These are phyloP conservation scores for Chelonoidis abingdonii DNA, from an alignment of 2,113 vertebrate genomes.

Conservation along the genomic window DNA sequence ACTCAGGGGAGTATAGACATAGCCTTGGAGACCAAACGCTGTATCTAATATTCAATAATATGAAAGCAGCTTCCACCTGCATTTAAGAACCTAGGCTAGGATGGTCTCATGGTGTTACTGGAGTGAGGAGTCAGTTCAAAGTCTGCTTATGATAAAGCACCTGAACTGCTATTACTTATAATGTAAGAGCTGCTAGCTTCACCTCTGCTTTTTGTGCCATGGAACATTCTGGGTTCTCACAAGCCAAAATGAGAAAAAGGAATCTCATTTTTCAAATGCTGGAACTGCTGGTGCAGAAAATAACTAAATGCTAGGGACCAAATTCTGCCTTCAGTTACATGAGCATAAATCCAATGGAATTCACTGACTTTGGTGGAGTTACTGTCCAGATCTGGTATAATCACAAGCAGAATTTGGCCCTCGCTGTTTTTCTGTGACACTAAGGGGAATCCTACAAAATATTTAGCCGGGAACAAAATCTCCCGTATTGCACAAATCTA, in stretches of 20 bases:
- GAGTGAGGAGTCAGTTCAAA: background rate
- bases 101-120: rapidly evolving
- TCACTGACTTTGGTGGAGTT: slow-evolving; percentile 22
- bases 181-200: slow-evolving; percentile 18
- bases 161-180: background rate
- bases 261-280: slow-evolving; percentile 72
- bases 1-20: too few relatives aligned
- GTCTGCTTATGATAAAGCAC: background rate
- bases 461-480: slow-evolving; percentile 49
- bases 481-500: slow-evolving; percentile 47
- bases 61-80: background rate
- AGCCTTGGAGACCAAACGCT: background rate
- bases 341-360: slow-evolving; percentile 43
- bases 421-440: slow-evolving; percentile 60
- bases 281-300: slow-evolving; percentile 79
- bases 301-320: slow-evolving; percentile 72
- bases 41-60: background rate
- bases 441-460: slow-evolving; percentile 73
- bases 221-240: slow-evolving; percentile 43
- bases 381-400: slow-evolving; percentile 6
- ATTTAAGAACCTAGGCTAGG: background rate
- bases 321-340: slow-evolving; percentile 4
- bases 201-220: slow-evolving; percentile 12
- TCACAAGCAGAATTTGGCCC: slow-evolving; percentile 26
- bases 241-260: slow-evolving; percentile 64